Evolutionary conservation across 2,888 invertebrate species (phyloP), one percentile per base, ranked within the genome.

Genomic region (Erebia palarica): DNA sequence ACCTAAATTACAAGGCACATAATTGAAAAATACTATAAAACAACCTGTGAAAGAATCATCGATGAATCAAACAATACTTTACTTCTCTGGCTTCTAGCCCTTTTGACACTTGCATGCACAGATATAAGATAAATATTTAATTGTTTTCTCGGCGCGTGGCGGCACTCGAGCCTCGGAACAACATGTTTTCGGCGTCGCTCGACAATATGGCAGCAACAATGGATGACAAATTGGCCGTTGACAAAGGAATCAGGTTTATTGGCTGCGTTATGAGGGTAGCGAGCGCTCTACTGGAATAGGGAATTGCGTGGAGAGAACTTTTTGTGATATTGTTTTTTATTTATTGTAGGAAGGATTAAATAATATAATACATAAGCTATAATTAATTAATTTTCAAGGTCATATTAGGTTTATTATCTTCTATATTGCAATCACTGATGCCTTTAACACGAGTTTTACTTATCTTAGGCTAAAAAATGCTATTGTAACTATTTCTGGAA

Each of bases 231-330:
- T 91, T 91, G 91, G 83, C 79, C 84, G 82, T 82, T 81, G 82
- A 91, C 91, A 91, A 91, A 91, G 91, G 89, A 85, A 86, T 85
- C 88, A 84, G 89, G 91, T 91, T 91, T 91, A 91, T 91, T 90
- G 91, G 85, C 85, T 78, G 82, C 86, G 89, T 89, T 91, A 91
- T 90, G 88, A 91, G 89, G 90, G 90, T 89, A 89, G 84, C 88
- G 80, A 75, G 84, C 86, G 85, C 84, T 86, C 79, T 87, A 86
- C 78, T 51, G 65, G 84, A 73, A 78, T 76, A 85, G 1, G 0
- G 75, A 49, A 42, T 18, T 27, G 65, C 3, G 57, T 81, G 74
- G 84, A 80, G 82, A 75, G 59, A 81, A 16, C 1, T 68, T 67
- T 9, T 10, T 49, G n/a, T 60, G 5, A 11, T 18, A 44, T 10